A percentile compares a stretch with the other conserved stretches of the same genome.
phyloP scores from a whole-genome alignment of 2,113 vertebrate species.

The Penelope pileata region DNA sequence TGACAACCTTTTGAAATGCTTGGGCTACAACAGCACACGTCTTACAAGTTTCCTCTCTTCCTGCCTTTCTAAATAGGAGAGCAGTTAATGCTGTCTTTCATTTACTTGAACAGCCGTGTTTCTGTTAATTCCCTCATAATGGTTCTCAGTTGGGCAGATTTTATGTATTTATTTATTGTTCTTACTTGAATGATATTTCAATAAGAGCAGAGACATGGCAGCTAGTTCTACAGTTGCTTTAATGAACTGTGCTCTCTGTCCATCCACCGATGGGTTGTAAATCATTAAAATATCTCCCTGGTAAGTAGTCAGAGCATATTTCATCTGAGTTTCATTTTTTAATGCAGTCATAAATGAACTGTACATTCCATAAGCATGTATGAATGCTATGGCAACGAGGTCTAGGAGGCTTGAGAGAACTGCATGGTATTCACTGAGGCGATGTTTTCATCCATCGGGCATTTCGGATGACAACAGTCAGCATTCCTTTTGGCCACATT shows the following conservation, averaged over 20 bases:
- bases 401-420: background rate
- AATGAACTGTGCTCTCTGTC: constrained; percentile 35
- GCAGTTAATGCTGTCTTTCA: background rate
- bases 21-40: rapidly evolving
- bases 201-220: background rate
- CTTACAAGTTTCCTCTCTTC: background rate
- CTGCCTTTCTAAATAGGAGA: background rate
- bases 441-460: background rate
- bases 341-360: constrained; percentile 2
- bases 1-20: background rate
- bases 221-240: background rate
- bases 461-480: background rate
- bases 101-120: background rate
- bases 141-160: background rate
- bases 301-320: background rate
- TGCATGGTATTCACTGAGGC: background rate
- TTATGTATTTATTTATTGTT: background rate
- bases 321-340: constrained; percentile 49
- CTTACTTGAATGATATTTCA: background rate
- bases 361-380: background rate
- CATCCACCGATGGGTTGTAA: constrained; percentile 8
- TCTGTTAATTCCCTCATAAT: background rate
- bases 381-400: constrained; percentile 61
- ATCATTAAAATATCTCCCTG: constrained; percentile 52
- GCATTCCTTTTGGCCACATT: background rate